Conservation (phyloP, 23 tunicate species). For the Halocynthia aurantium region DNA sequence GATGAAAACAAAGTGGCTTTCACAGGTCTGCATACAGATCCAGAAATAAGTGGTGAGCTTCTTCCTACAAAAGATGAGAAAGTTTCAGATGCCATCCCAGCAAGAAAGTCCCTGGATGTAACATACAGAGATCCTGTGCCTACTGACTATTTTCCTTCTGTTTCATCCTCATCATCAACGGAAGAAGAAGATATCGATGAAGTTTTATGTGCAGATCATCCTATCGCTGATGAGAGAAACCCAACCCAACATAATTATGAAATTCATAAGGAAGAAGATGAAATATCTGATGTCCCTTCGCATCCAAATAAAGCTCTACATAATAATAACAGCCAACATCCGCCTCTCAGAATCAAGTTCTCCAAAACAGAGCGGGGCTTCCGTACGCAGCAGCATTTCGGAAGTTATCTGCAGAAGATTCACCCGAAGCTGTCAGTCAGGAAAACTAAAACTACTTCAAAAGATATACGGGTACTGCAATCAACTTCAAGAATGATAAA, state of each 20-base stretch:
- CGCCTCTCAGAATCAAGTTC: background rate
- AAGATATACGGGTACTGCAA: background rate
- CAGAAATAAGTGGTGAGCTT: too few species aligned
- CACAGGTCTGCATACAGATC: too few species aligned
- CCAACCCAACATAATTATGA: background rate
- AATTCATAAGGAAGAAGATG: slow-evolving; percentile 1
- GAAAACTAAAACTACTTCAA: slow-evolving; percentile 5
- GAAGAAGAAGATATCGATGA: too few species aligned
- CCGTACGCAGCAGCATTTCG: slow-evolving; percentile 1
- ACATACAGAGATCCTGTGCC: too few species aligned
- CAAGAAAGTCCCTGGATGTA: too few species aligned
- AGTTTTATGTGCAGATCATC: too few species aligned
- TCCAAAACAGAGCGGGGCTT: background rate
- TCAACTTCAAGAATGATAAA: slow-evolving; percentile 8
- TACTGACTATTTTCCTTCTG: too few species aligned
- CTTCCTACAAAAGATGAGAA: too few species aligned
- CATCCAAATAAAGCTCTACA: background rate
- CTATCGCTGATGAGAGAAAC: too few species aligned
- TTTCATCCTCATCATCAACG: too few species aligned
- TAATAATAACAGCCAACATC: background rate
- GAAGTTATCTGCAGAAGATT: slow-evolving; percentile 3
- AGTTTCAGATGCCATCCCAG: too few species aligned
- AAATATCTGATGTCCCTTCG: background rate
- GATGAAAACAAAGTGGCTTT: too few species aligned
- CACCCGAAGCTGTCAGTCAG: slow-evolving; percentile 16